Base-by-base conservation (phyloP, 1,140 invertebrate genomes). In the Lordiphosa mommai region DNA sequence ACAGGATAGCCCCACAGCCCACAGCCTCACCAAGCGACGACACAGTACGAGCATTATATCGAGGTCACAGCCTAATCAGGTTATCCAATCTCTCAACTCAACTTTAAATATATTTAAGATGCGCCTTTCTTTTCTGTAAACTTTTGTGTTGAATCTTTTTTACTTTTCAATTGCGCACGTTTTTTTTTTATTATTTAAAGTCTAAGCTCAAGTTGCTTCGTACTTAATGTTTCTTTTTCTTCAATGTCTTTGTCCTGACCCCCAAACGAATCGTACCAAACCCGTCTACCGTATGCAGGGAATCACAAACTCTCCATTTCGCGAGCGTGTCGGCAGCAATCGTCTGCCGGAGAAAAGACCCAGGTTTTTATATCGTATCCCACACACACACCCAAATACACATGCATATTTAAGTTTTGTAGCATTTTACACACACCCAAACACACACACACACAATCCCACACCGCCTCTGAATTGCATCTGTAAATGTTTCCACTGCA, bases 291-390 rank as follows among this genome's bases (percentile, higher is more conserved):
- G 91, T 90, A 88, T 89, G 37, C 73, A 89, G 91, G 91, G 74
- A 90, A 68, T 92, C 50, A 93, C 92, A 66, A 94, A 92, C 89
- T 95, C 94, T 76, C 94, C 94, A 68, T 96, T 96, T 90, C 91
- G 95, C 82, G 96, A 97, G 90, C 92, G 95, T 59, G 92, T 96
- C 38, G 95, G 95, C 86, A 96, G 95, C 90, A 96, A 95, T 86
- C 92, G 95, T 23, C 90, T 96, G 66, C 92, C 94, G 44, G 95
- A 96, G 86, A 93, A 94, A 71, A 90, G 95, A 90, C 93, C 95
- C 88, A 94, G 95, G 93, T 95, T 93, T 87, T 88, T 88, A 88
- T 88, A 82, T 79, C 72, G 79, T 69, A 51, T 85, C 72, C 76
- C 12, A 49, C 20, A 38, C 27, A 36, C 29, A 29, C 27, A 20